Percentiles rank a stretch among this genome's conserved stretches.
These are phyloP conservation scores for Dicrurus megarhynchus DNA, from an alignment of 2,113 vertebrate genomes.

Conservation along the genomic window DNA sequence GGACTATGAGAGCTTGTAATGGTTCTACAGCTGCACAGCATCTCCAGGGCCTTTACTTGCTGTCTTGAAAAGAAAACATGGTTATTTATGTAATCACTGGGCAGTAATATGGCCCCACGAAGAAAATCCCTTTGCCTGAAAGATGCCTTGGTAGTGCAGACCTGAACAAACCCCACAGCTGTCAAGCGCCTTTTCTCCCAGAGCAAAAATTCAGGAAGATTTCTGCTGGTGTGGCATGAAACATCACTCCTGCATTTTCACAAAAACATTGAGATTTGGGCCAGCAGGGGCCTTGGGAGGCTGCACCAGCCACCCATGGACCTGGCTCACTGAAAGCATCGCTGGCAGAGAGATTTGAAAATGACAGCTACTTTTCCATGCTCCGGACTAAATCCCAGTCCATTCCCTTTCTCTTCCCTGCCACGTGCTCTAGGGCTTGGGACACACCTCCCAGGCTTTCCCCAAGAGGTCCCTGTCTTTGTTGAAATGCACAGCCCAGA, in stretches of 20 bases:
- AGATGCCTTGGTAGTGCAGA: not conserved
- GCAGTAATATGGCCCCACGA: not conserved
- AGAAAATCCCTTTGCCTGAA: constrained; percentile 16
- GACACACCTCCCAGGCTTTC: not conserved
- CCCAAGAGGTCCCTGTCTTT: not conserved
- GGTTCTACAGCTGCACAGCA: not conserved
- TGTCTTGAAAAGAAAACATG: constrained; percentile 21
- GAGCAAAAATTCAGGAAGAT: not conserved
- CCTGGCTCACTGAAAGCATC: not conserved
- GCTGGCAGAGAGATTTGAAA: not conserved
- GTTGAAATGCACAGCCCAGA: not conserved
- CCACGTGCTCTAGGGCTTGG: not conserved
- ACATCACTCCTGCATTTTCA: not conserved
- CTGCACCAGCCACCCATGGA: not conserved
- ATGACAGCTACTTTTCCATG: not conserved
- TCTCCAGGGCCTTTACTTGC: not conserved
- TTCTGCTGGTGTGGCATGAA: not conserved
- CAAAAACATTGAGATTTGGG: not conserved
- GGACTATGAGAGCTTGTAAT: not conserved
- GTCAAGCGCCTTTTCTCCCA: not conserved
- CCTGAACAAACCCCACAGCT: not conserved
- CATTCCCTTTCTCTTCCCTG: not conserved
- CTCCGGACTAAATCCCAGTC: not conserved
- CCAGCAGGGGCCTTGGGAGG: not conserved
- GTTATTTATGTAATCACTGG: constrained; percentile 33